Evolutionary conservation across 2,113 vertebrate genomes (phyloP).

Genomic region (Hemibagrus wyckioides): DNA sequence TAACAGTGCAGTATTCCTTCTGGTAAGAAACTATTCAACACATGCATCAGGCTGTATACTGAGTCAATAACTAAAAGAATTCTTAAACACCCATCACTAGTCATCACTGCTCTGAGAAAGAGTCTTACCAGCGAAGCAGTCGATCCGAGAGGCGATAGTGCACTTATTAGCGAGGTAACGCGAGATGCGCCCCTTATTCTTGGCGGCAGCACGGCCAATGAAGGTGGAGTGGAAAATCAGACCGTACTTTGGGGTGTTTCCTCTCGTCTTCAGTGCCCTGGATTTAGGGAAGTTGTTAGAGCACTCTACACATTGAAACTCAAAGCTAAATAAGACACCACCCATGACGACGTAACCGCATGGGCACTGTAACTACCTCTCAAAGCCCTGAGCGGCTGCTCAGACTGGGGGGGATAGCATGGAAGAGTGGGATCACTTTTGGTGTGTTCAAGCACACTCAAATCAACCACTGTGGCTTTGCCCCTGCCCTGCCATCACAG

Average conservation of each 20-base stretch:
- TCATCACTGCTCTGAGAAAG: neutral
- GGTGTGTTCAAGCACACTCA: neutral
- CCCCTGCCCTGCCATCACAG: slow-evolving; percentile 84
- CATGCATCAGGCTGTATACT: neutral
- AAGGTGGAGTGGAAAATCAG: slow-evolving; percentile 98
- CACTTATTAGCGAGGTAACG: slow-evolving; percentile 97
- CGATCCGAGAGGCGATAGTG: slow-evolving; percentile 92
- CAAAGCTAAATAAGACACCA: neutral
- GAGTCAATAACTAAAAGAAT: neutral
- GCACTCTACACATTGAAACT: slow-evolving; percentile 3
- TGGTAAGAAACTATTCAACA: too few relatives aligned
- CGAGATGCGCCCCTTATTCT: slow-evolving; percentile 98
- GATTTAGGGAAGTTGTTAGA: slow-evolving; percentile 3
- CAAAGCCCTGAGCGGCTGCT: slow-evolving; percentile 72
- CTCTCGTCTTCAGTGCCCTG: slow-evolving; percentile 92
- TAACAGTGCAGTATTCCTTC: too few relatives aligned
- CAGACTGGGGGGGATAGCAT: slow-evolving; percentile 76
- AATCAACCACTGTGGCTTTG: slow-evolving; percentile 71
- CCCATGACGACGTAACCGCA: too few relatives aligned
- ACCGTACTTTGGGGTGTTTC: slow-evolving; percentile 97
- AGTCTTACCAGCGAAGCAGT: slow-evolving; percentile 91
- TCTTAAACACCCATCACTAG: neutral
- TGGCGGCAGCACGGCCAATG: slow-evolving; percentile 92
- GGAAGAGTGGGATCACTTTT: slow-evolving; percentile 67
- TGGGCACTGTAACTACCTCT: slow-evolving; percentile 62